Percentiles rank a stretch among this genome's conserved stretches.
These are phyloP conservation scores for Tor tambroides DNA, from an alignment of 2,113 vertebrate species.

Conservation along the genomic window DNA sequence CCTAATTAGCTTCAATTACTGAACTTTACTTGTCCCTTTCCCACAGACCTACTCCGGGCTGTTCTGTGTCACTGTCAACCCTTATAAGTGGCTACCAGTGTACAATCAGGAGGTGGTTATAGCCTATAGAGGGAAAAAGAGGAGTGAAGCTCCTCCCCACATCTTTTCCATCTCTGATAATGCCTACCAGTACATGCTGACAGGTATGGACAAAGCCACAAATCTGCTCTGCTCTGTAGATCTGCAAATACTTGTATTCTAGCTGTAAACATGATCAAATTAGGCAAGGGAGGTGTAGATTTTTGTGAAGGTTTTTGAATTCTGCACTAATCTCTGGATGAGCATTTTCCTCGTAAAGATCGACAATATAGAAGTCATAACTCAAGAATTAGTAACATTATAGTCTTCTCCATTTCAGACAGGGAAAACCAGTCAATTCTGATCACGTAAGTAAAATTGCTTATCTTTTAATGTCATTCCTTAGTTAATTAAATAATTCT, in stretches of 20 bases:
- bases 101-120: conserved; percentile 76
- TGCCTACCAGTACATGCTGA: conserved; percentile 83
- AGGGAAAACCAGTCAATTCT: conserved; percentile 87
- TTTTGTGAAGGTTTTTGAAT: not conserved
- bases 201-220: conserved; percentile 66
- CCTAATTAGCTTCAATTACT: not conserved
- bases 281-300: not conserved
- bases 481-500: not conserved
- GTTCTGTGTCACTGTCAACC: conserved; percentile 80
- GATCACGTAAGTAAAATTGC: conserved; percentile 78
- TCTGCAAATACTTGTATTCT: not conserved
- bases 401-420: conserved; percentile 69
- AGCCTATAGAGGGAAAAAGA: conserved; percentile 82
- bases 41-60: conserved; percentile 79
- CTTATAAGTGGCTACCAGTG: conserved; percentile 81
- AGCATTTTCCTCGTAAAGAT: not conserved
- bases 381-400: not conserved
- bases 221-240: not conserved
- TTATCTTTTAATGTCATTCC: not conserved
- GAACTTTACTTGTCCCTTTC: not conserved
- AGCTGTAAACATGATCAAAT: not conserved
- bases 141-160: conserved; percentile 81
- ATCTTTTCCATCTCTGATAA: conserved; percentile 86
- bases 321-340: not conserved
- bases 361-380: not conserved